Conservation (phyloP, 2,113 vertebrate genomes). For the Sardina pilchardus region DNA sequence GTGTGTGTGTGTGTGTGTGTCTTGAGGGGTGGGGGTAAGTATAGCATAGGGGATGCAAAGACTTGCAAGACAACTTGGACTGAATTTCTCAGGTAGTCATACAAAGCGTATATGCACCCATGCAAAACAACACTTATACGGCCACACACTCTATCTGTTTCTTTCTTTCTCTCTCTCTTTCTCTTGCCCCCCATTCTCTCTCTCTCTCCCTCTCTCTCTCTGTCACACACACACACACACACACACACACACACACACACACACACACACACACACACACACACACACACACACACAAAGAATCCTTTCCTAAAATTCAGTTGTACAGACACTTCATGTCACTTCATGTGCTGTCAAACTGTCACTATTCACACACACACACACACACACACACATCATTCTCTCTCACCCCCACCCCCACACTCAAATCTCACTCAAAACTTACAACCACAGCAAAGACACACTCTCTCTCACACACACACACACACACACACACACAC, state of each 20-base stretch:
- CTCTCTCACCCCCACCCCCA: background rate
- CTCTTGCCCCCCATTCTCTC: no score
- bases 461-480: no score
- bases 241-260: background rate
- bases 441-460: no score
- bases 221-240: background rate
- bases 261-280: background rate
- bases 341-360: background rate
- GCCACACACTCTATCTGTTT: no score
- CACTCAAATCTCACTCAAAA: no score
- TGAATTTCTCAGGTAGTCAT: background rate
- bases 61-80: no score
- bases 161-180: no score
- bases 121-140: background rate
- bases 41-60: no score
- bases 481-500: no score
- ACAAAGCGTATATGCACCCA: background rate
- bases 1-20: slow-evolving; percentile 8
- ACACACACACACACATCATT: no score
- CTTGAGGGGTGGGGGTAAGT: no score
- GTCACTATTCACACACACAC: background rate
- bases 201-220: no score
- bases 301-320: background rate
- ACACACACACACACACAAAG: background rate
- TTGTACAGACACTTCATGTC: background rate